Evolutionary conservation across 2,888 invertebrate genomes (phyloP).

Genomic region (Charanyca ferruginea): DNA sequence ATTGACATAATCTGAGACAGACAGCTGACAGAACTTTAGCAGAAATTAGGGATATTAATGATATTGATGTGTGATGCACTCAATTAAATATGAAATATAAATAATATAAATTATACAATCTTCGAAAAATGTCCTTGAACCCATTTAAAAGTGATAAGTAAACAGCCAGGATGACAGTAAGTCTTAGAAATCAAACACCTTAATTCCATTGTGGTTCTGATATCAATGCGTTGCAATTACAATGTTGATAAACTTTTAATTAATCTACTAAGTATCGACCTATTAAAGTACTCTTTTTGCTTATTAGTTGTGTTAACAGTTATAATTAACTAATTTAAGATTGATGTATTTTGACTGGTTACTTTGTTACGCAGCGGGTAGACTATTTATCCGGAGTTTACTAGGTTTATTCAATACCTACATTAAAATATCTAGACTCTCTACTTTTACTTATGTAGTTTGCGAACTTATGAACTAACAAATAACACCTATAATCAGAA

Average conservation of each 20-base stretch:
- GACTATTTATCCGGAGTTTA: background rate
- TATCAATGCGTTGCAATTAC: conserved; percentile 25
- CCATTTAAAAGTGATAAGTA: conserved; percentile 38
- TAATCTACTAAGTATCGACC: conserved; percentile 12
- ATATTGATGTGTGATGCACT: background rate
- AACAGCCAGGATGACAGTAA: conserved; percentile 58
- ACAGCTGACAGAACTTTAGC: too few species aligned
- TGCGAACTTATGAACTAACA: conserved; percentile 19
- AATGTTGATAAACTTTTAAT: conserved; percentile 37
- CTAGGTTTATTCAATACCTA: background rate
- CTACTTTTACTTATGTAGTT: background rate
- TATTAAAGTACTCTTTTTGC: conserved; percentile 6
- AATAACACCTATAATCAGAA: conserved; percentile 4
- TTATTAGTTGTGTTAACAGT: conserved; percentile 14
- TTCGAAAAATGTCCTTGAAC: conserved; percentile 38
- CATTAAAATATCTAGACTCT: background rate
- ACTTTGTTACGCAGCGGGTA: background rate
- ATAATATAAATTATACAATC: background rate
- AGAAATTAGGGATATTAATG: too few species aligned
- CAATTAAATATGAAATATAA: conserved; percentile 30
- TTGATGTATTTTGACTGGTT: background rate
- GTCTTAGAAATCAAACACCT: conserved; percentile 18
- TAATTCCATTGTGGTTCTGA: conserved; percentile 19
- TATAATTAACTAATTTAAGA: background rate
- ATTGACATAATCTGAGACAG: conserved; percentile 3